phyloP scores from a whole-genome alignment of 2,888 invertebrate genomes.

The Spialia ferax region DNA sequence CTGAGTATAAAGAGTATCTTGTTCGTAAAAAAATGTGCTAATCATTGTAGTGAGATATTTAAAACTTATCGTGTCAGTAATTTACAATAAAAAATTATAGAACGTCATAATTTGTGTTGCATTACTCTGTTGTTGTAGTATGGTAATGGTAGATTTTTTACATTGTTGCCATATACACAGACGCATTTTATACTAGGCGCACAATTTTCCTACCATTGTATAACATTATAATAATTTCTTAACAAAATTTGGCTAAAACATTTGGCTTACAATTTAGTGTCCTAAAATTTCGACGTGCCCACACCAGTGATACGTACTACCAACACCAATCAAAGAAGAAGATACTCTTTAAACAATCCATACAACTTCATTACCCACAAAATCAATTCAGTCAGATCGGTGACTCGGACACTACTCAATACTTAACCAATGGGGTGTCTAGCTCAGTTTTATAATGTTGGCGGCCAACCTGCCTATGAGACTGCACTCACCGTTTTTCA shows the following conservation, averaged over 20 bases:
- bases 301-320: slow-evolving; percentile 40
- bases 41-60: background rate
- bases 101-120: slow-evolving; percentile 14
- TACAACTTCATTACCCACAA: slow-evolving; percentile 29
- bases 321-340: slow-evolving; percentile 56
- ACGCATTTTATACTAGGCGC: slow-evolving; percentile 38
- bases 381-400: slow-evolving; percentile 28
- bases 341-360: slow-evolving; percentile 68
- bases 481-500: slow-evolving; percentile 87
- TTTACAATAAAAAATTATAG: background rate
- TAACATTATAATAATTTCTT: slow-evolving; percentile 1
- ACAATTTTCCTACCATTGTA: slow-evolving; percentile 18
- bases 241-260: background rate
- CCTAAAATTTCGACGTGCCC: slow-evolving; percentile 31
- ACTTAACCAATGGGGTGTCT: slow-evolving; percentile 41
- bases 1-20: slow-evolving; percentile 64
- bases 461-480: slow-evolving; percentile 64
- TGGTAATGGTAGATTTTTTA: slow-evolving; percentile 21
- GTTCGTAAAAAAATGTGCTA: slow-evolving; percentile 52
- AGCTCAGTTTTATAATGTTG: slow-evolving; percentile 63
- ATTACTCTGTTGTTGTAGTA: slow-evolving; percentile 17
- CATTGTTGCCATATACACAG: slow-evolving; percentile 45
- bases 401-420: slow-evolving; percentile 47
- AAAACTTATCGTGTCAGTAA: background rate
- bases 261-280: slow-evolving; percentile 24